Percentiles rank a stretch among this genome's conserved stretches.
These are phyloP conservation scores for Melanotaenia nigrans DNA, from an alignment of 2,797 vertebrate species.

Conservation along the genomic window DNA sequence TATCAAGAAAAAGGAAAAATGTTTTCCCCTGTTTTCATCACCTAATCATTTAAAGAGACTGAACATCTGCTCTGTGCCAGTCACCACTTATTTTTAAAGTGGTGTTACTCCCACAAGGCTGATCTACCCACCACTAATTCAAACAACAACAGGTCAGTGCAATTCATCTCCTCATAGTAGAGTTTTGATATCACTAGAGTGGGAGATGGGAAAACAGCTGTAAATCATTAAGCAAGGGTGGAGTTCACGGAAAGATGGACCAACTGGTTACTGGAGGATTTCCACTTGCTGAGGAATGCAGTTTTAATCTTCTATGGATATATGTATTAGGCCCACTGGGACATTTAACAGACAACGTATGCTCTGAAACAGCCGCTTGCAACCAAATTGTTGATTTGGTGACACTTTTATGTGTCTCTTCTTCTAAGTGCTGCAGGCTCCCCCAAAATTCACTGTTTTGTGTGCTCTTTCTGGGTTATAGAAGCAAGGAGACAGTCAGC, in stretches of 20 bases:
- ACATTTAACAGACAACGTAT: not conserved
- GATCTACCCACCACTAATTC: constrained; percentile 3
- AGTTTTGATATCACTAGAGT: constrained; percentile 9
- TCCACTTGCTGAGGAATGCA: constrained; percentile 16
- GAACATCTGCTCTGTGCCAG: not conserved
- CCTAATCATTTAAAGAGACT: not conserved
- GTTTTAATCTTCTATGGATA: constrained; percentile 13
- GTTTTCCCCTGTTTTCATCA: not conserved
- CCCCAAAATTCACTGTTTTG: not conserved
- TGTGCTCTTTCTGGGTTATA: not conserved
- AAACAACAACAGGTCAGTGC: constrained; percentile 1
- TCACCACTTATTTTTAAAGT: not conserved
- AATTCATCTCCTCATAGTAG: not conserved
- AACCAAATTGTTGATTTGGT: not conserved
- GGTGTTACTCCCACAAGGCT: not conserved
- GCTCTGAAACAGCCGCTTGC: not conserved
- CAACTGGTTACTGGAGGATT: constrained; percentile 12
- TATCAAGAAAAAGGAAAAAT: not conserved
- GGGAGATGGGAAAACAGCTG: constrained; percentile 10
- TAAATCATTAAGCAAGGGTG: constrained; percentile 24
- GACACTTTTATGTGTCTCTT: not conserved
- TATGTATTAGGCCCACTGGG: not conserved
- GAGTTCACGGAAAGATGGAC: constrained; percentile 12
- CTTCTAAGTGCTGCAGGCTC: not conserved
- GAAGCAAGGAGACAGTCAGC: too few species aligned